Evolutionary conservation across 2,113 vertebrate species (phyloP), one percentile per base, ranked within the genome.

Genomic region (Perca flavescens): DNA sequence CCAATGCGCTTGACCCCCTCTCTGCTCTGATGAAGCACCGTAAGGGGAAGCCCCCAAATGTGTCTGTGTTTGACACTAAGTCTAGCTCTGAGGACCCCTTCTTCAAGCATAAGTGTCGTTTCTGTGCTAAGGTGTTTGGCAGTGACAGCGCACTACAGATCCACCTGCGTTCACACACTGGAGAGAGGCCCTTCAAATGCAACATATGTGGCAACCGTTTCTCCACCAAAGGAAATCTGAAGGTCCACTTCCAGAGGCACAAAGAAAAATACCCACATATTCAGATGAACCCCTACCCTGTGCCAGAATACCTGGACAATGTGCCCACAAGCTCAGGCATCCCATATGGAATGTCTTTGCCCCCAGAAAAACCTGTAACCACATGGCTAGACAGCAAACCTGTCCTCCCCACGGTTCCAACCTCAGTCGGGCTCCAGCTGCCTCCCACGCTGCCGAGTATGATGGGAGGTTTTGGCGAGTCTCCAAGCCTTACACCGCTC

Each of bases 231-330:
- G 98, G 98, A 66, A 99, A 99, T 92, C 93, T 99, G 65, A 99
- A 99, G 94, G 98, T 99, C 79, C 98, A 99, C 92, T 99, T 99
- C 90, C 98, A 99, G 95, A 96, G 98, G 91, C 98, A 99, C 93
- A 99, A 98, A 96, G 98, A 99, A 88, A 99, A 99, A 93, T 99
- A 99, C 78, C 98, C 98, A 67, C 98, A 99, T 89, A 99, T 99
- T 94, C 98, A 99, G 93, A 99, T 99, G 98, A 99, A 99, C 89
- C 98, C 98, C 47, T 99, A 99, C 76, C 98, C 98, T 14, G 98
- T 99, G 84, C 98, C 98, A 40, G 98, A 99, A 95, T 99, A 99
- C 95, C 97, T 99, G 91, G 98, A 99, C 92, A 99, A 97, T 0
- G 98, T 99, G 75, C 98, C 98, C 94, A 99, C 98, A 78, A 99